phyloP scores from a whole-genome alignment of 1,140 invertebrate species.

The Diabrotica undecimpunctata region DNA sequence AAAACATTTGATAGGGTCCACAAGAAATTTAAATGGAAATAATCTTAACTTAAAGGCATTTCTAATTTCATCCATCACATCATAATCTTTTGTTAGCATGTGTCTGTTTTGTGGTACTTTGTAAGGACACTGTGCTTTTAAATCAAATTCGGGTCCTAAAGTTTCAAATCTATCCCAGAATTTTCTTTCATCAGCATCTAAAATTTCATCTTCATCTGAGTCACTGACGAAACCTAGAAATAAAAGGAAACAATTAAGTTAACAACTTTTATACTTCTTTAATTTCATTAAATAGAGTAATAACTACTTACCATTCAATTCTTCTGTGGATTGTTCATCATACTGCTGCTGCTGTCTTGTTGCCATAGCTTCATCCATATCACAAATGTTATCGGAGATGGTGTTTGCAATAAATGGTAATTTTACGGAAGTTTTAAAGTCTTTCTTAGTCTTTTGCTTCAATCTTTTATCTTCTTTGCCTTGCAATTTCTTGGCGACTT shows the following conservation, averaged over 20 bases:
- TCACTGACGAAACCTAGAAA: constrained; percentile 57
- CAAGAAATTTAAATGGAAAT: constrained; percentile 79
- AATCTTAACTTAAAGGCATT: constrained; percentile 88
- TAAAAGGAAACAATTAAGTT: neutral
- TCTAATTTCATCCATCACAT: constrained; percentile 71
- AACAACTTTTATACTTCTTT: too few species aligned
- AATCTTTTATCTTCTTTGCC: constrained; percentile 56
- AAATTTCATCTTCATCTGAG: constrained; percentile 52
- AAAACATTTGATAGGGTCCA: constrained; percentile 78
- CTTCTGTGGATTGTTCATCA: neutral
- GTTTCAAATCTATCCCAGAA: constrained; percentile 42
- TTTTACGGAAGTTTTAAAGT: too few species aligned
- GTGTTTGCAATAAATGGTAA: neutral
- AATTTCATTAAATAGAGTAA: too few species aligned
- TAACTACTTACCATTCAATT: too few species aligned
- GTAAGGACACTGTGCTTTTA: constrained; percentile 74
- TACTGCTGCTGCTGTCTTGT: too few species aligned
- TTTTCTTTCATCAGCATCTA: constrained; percentile 54
- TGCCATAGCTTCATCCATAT: neutral
- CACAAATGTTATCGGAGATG: neutral
- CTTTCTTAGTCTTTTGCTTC: constrained; percentile 8
- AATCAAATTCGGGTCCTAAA: constrained; percentile 66
- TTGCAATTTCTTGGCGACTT: constrained; percentile 70
- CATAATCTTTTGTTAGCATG: constrained; percentile 93
- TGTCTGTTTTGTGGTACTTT: constrained; percentile 69